Percentiles rank a stretch among this genome's conserved stretches.
phyloP scores from a whole-genome alignment of 2,888 invertebrate genomes.

The Stenchaetothrips biformis region DNA sequence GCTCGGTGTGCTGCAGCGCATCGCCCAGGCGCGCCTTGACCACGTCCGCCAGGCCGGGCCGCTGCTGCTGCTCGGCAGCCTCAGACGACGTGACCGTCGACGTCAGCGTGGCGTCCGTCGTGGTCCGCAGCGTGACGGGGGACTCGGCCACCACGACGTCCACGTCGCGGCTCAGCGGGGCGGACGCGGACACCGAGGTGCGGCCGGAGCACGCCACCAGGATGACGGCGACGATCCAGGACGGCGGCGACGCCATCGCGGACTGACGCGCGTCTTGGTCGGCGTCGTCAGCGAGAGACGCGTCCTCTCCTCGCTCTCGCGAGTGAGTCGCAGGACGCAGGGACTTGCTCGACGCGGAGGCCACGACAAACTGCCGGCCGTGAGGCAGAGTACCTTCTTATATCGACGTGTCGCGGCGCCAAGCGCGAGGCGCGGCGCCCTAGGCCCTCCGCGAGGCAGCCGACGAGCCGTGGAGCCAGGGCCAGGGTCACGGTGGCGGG shows the following conservation, averaged over 20 bases:
- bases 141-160: constrained; percentile 21
- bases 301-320: no score
- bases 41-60: constrained; percentile 1
- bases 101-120: neutral
- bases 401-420: neutral
- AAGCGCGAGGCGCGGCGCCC: neutral
- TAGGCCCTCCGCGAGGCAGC: neutral
- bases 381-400: neutral
- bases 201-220: neutral
- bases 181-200: neutral
- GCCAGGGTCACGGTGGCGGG: neutral
- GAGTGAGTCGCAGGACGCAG: neutral
- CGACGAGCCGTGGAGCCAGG: neutral
- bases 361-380: neutral
- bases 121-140: constrained; percentile 13
- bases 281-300: neutral
- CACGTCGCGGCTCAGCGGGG: constrained; percentile 9
- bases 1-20: neutral
- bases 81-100: neutral
- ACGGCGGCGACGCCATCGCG: neutral
- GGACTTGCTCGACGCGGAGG: no score
- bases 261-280: neutral
- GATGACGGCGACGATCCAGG: neutral
- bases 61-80: neutral
- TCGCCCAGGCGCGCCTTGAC: constrained; percentile 4